phyloP scores from a whole-genome alignment of 2,797 vertebrate species.

The Steatocranus sp. region DNA sequence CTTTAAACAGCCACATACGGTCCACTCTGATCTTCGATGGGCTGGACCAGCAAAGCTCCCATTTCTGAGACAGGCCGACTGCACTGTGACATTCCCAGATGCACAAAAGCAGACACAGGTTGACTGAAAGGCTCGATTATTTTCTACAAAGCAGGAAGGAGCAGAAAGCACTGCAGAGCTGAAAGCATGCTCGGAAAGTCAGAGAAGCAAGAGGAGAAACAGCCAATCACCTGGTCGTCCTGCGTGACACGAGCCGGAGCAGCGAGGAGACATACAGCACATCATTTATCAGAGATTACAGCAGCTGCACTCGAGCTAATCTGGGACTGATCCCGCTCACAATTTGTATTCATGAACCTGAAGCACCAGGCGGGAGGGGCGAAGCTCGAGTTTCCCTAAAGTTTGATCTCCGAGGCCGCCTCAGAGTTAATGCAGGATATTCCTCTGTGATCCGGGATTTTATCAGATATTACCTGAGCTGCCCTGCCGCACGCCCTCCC shows the following conservation, averaged over 20 bases:
- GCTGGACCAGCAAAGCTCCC: neutral
- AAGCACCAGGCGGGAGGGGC: neutral
- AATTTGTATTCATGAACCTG: neutral
- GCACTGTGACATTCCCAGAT: conserved; percentile 15
- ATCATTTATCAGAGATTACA: neutral
- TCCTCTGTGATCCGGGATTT: neutral
- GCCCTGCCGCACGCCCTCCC: neutral
- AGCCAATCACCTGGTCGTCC: conserved; percentile 85
- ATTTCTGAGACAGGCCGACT: neutral
- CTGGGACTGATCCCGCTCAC: neutral
- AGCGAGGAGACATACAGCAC: conserved; percentile 69
- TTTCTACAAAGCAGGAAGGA: neutral
- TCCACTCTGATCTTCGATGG: neutral
- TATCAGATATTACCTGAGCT: neutral
- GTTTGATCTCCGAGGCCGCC: neutral
- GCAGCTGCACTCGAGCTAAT: neutral
- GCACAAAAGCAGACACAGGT: neutral
- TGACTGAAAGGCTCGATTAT: neutral
- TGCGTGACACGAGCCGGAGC: conserved; percentile 70
- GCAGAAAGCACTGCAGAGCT: neutral
- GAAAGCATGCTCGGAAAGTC: conserved; percentile 28
- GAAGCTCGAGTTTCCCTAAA: neutral
- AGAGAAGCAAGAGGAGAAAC: conserved; percentile 26
- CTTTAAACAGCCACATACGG: neutral
- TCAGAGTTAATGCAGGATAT: neutral